Conservation (phyloP, 2,888 invertebrate species). For the Sialis lutaria region DNA sequence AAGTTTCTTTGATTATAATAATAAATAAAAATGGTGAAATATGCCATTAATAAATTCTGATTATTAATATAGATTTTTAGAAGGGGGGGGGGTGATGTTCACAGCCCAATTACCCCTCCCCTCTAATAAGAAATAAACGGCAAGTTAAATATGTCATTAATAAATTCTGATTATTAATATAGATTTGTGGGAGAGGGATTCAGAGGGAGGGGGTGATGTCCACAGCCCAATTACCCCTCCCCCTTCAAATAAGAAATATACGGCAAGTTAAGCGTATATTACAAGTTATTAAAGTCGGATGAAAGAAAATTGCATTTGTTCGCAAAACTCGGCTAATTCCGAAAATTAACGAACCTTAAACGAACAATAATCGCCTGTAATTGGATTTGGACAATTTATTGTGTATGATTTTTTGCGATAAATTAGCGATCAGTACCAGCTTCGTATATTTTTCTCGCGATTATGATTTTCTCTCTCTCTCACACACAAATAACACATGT, state of each 20-base stretch:
- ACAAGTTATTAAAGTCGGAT: conserved; percentile 5
- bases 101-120: background rate
- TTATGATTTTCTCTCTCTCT: no score
- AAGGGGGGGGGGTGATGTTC: no score
- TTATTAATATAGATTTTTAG: no score
- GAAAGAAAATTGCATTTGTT: conserved; percentile 7
- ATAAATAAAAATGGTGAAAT: no score
- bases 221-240: background rate
- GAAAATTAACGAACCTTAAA: conserved; percentile 14
- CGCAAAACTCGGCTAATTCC: conserved; percentile 8
- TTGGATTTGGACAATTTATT: conserved; percentile 12
- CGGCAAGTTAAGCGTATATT: conserved; percentile 6
- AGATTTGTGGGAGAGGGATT: no score
- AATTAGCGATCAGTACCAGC: conserved; percentile 13
- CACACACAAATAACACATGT: no score
- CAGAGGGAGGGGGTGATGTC: no score
- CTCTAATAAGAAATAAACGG: conserved; percentile 2
- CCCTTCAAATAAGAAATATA: conserved; percentile 3
- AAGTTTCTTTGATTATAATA: no score
- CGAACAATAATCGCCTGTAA: conserved; percentile 12
- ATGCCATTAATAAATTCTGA: no score
- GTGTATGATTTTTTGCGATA: conserved; percentile 13
- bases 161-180: no score
- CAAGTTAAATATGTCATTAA: no score
- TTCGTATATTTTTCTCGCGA: background rate